These are phyloP conservation scores for Arvicanthis niloticus DNA, from an alignment of 2,113 vertebrate species.

Conservation along the genomic window DNA sequence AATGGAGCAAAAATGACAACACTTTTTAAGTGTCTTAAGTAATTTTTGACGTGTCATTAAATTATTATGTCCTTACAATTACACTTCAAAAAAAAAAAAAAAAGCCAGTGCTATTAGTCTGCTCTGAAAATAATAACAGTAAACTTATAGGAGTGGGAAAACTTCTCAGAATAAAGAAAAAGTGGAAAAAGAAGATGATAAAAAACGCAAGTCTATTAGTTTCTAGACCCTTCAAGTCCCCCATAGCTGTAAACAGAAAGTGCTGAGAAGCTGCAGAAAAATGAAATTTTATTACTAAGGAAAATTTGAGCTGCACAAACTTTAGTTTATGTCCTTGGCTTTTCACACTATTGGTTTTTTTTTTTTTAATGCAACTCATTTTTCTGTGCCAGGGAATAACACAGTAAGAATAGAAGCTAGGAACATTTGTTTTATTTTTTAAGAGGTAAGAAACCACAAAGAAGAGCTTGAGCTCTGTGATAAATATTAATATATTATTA, in stretches of 20 bases:
- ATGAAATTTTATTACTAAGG: not conserved
- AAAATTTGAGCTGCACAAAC: not conserved
- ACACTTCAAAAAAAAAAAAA: not conserved
- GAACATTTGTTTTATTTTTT: not conserved
- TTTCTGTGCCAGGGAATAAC: not conserved
- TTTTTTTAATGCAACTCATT: not conserved
- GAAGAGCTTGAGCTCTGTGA: not conserved
- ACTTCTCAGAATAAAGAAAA: not conserved
- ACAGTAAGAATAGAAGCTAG: not conserved
- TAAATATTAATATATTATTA: slow-evolving; percentile 23
- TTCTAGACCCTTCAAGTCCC: slow-evolving; percentile 24
- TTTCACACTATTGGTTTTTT: not conserved
- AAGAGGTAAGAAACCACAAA: not conserved
- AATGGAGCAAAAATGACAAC: not conserved
- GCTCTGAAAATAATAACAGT: not conserved
- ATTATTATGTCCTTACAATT: not conserved
- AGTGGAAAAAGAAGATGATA: not conserved
- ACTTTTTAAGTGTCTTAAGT: not conserved
- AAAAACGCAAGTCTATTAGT: slow-evolving; percentile 20
- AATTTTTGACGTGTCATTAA: slow-evolving; percentile 29
- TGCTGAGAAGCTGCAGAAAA: slow-evolving; percentile 28
- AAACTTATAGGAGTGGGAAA: not conserved
- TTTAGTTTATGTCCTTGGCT: not conserved
- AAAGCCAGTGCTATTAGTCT: not conserved
- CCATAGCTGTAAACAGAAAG: slow-evolving; percentile 8